Evolutionary conservation across 2,113 vertebrate genomes (phyloP).

Genomic region (Blennius ocellaris): DNA sequence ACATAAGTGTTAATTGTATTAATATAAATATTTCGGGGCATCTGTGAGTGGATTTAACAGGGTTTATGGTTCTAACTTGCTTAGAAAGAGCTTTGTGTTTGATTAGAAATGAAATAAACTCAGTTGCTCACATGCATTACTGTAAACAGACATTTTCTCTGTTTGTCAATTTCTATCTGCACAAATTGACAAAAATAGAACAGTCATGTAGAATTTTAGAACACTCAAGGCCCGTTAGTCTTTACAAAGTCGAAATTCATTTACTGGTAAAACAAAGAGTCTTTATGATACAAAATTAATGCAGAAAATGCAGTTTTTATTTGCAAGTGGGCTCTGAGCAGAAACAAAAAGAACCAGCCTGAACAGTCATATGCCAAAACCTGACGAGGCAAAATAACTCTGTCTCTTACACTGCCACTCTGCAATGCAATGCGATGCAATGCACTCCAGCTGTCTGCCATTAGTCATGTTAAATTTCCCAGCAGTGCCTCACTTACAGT

Average conservation of each 20-base stretch:
- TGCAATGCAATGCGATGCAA: constrained; percentile 13
- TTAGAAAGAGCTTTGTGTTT: no score
- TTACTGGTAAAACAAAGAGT: not conserved
- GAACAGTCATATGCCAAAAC: constrained; percentile 24
- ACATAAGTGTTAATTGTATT: no score
- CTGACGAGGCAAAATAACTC: constrained; percentile 33
- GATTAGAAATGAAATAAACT: no score
- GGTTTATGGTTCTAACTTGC: no score
- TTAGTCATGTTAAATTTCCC: constrained; percentile 64
- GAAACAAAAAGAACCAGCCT: constrained; percentile 10
- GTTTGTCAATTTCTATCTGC: not conserved
- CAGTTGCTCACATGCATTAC: no score
- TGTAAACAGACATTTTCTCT: not conserved
- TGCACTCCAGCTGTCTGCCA: constrained; percentile 48
- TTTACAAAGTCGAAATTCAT: constrained; percentile 12
- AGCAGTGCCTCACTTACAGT: constrained; percentile 46
- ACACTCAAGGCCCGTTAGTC: constrained; percentile 6
- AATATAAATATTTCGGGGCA: no score
- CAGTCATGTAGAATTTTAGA: constrained; percentile 5
- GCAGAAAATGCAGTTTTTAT: constrained; percentile 1
- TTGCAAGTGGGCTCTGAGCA: constrained; percentile 14
- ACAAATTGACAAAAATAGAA: not conserved
- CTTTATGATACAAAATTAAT: not conserved
- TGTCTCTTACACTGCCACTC: constrained; percentile 23
- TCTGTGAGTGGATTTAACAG: no score